phyloP scores from a whole-genome alignment of 2,888 invertebrate species.

The Steinernema hermaphroditum region DNA sequence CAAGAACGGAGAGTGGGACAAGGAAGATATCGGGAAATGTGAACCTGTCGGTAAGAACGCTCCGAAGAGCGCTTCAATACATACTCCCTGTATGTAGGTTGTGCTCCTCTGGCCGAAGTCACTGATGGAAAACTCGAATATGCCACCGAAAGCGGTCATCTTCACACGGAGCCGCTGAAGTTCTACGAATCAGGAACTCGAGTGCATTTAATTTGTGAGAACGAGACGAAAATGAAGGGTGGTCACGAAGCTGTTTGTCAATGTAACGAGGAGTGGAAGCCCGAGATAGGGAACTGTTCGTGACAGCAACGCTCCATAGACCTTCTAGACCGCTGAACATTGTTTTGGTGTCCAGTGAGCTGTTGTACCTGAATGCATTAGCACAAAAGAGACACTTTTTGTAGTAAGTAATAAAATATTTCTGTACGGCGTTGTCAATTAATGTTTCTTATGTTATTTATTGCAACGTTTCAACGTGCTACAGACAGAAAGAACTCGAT shows the following conservation, averaged over 20 bases:
- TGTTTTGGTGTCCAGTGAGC: too few relatives aligned
- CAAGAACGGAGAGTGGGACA: slow-evolving; percentile 34
- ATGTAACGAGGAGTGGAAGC: slow-evolving; percentile 36
- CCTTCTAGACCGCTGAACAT: too few relatives aligned
- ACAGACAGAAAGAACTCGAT: background rate
- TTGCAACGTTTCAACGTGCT: slow-evolving; percentile 3
- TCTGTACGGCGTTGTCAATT: too few relatives aligned
- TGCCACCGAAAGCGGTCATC: background rate
- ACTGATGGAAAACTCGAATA: background rate
- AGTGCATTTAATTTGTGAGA: slow-evolving; percentile 18
- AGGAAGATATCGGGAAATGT: slow-evolving; percentile 34
- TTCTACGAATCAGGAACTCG: slow-evolving; percentile 4
- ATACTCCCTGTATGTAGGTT: too few relatives aligned
- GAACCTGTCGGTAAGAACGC: slow-evolving; percentile 32
- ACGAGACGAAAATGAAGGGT: slow-evolving; percentile 30
- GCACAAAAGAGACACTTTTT: too few relatives aligned
- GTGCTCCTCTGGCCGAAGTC: background rate
- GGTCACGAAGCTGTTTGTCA: slow-evolving; percentile 38
- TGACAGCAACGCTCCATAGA: too few relatives aligned
- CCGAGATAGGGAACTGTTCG: slow-evolving; percentile 35
- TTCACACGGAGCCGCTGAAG: background rate
- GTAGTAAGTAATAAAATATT: too few relatives aligned
- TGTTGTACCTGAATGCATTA: too few relatives aligned
- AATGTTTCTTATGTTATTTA: background rate
- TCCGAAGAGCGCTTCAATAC: too few relatives aligned